Evolutionary conservation across 2,888 invertebrate genomes (phyloP).

Genomic region (Melinaea marsaeus): DNA sequence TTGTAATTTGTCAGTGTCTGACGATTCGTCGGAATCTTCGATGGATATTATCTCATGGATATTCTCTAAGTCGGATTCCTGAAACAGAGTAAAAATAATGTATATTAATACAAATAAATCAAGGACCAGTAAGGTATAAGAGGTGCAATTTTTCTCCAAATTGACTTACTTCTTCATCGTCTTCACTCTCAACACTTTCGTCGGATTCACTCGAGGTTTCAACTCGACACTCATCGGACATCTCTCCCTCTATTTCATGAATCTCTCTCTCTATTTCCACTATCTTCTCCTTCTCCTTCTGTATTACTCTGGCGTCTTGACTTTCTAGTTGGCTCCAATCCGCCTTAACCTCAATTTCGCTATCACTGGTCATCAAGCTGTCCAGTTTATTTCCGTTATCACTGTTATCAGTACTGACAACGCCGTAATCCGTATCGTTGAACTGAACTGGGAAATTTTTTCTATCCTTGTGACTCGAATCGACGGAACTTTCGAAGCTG

Average conservation of each 20-base stretch:
- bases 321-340: constrained; percentile 36
- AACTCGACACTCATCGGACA: constrained; percentile 44
- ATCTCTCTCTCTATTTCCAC: constrained; percentile 70
- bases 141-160: constrained; percentile 2
- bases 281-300: constrained; percentile 62
- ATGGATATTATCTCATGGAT: constrained; percentile 55
- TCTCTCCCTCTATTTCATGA: constrained; percentile 63
- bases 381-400: constrained; percentile 42
- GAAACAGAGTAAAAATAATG: constrained; percentile 26
- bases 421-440: constrained; percentile 43
- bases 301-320: constrained; percentile 45
- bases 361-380: constrained; percentile 65
- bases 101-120: not conserved
- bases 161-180: constrained; percentile 31
- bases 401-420: constrained; percentile 49
- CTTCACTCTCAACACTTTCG: constrained; percentile 33
- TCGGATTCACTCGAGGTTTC: constrained; percentile 28
- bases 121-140: not conserved
- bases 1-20: constrained; percentile 36
- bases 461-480: constrained; percentile 33
- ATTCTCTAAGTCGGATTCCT: constrained; percentile 37
- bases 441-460: constrained; percentile 36
- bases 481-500: constrained; percentile 34
- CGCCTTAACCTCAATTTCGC: constrained; percentile 52
- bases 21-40: constrained; percentile 46